Conservation (phyloP, 2,888 invertebrate genomes). For the Epirrhoe tristata region DNA sequence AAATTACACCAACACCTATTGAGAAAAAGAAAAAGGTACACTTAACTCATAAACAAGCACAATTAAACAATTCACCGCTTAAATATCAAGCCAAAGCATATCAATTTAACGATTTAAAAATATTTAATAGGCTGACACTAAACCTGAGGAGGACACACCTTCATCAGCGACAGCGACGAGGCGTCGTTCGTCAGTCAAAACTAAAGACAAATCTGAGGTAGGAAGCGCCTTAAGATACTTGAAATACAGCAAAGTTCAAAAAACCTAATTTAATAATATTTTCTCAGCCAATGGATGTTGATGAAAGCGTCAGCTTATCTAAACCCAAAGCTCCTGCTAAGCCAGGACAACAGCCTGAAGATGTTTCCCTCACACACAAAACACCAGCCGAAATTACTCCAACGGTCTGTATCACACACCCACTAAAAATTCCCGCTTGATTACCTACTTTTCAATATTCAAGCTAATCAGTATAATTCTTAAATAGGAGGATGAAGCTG, state of each 20-base stretch:
- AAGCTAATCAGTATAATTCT: conserved; percentile 36
- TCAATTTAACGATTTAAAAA: conserved; percentile 7
- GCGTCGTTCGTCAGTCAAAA: conserved; percentile 74
- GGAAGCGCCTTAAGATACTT: conserved; percentile 18
- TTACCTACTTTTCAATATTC: neutral
- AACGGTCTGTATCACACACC: conserved; percentile 69
- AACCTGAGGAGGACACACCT: conserved; percentile 66
- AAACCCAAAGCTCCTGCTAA: conserved; percentile 73
- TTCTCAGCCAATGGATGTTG: conserved; percentile 78
- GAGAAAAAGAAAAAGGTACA: conserved; percentile 84
- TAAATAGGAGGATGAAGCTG: conserved; percentile 75
- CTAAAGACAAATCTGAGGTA: conserved; percentile 79
- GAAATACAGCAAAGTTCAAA: conserved; percentile 23
- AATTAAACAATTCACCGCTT: neutral
- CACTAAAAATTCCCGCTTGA: neutral
- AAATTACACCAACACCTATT: conserved; percentile 79
- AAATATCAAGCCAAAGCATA: neutral
- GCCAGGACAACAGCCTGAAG: conserved; percentile 76
- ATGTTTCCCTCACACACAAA: conserved; percentile 80
- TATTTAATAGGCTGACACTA: conserved; percentile 63
- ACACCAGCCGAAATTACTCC: conserved; percentile 78
- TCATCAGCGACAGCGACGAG: conserved; percentile 72
- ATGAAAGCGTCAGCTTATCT: conserved; percentile 75
- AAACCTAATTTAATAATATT: conserved; percentile 34
- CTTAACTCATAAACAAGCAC: conserved; percentile 1